These are phyloP conservation scores for Diarsia brunnea DNA, from an alignment of 2,888 invertebrate species.

Conservation along the genomic window DNA sequence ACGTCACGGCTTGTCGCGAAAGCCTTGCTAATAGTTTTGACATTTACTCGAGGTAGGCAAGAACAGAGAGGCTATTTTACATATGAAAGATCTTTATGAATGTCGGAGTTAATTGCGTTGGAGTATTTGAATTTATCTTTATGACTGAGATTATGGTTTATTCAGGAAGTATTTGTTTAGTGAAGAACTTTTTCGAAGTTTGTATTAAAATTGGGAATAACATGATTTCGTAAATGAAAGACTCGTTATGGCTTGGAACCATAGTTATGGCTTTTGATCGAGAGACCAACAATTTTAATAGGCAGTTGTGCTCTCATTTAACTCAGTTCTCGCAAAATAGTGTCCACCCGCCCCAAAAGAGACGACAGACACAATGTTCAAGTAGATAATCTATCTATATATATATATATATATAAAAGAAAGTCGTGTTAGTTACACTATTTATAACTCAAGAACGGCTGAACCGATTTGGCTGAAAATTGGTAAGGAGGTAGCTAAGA, in stretches of 20 bases:
- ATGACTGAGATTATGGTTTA: neutral
- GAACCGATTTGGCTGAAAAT: no score
- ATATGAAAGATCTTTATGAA: conserved; percentile 21
- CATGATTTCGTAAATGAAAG: neutral
- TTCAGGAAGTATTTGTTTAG: neutral
- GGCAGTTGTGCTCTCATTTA: neutral
- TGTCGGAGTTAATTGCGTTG: conserved; percentile 29
- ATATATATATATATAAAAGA: no score
- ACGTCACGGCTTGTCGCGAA: conserved; percentile 43
- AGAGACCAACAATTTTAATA: neutral
- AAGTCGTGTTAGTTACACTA: no score
- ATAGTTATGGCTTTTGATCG: neutral
- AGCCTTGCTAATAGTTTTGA: conserved; percentile 47
- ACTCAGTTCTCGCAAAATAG: neutral
- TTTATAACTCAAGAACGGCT: no score
- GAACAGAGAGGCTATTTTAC: conserved; percentile 6
- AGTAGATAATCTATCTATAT: no score
- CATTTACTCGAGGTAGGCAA: conserved; percentile 42
- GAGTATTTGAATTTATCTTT: conserved; percentile 31
- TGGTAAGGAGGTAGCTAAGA: no score
- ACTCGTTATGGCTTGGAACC: neutral
- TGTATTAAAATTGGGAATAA: neutral
- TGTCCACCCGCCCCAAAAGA: neutral
- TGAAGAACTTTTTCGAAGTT: neutral
- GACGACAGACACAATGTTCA: neutral